A percentile compares a stretch with the other conserved stretches of the same genome.
Conservation (phyloP, 2,797 vertebrate genomes). For the Thalassophryne amazonica region DNA sequence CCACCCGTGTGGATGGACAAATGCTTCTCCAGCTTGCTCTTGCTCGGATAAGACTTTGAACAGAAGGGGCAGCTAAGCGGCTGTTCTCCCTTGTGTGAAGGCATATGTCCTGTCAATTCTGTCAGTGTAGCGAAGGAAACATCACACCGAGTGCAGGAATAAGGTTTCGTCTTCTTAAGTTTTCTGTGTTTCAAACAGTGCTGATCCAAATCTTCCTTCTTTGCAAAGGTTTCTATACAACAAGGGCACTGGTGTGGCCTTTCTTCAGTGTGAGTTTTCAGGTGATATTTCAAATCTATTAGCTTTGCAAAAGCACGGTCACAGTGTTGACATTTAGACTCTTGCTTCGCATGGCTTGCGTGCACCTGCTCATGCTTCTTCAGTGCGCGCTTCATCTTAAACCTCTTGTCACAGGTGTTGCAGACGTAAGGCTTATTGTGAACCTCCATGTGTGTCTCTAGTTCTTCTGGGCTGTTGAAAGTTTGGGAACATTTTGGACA, state of each 20-base stretch:
- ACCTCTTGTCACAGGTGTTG: slow-evolving; percentile 61
- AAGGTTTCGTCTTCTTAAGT: slow-evolving; percentile 57
- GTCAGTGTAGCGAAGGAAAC: slow-evolving; percentile 57
- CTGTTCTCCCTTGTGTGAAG: slow-evolving; percentile 59
- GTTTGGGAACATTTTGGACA: slow-evolving; percentile 56
- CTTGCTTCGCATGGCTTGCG: slow-evolving; percentile 66
- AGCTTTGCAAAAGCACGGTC: slow-evolving; percentile 78
- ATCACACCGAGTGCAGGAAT: slow-evolving; percentile 74
- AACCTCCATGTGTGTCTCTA: slow-evolving; percentile 53
- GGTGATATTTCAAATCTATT: slow-evolving; percentile 82
- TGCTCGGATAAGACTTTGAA: slow-evolving; percentile 79
- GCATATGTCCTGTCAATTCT: slow-evolving; percentile 65
- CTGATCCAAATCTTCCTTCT: slow-evolving; percentile 76
- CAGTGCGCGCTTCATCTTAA: slow-evolving; percentile 63
- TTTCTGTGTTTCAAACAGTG: slow-evolving; percentile 81
- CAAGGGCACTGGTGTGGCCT: slow-evolving; percentile 79
- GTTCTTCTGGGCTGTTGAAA: slow-evolving; percentile 47
- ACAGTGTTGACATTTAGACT: slow-evolving; percentile 83
- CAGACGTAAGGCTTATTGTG: slow-evolving; percentile 54
- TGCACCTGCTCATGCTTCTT: slow-evolving; percentile 65
- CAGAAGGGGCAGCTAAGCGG: slow-evolving; percentile 72
- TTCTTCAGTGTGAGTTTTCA: slow-evolving; percentile 79
- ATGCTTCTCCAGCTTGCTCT: slow-evolving; percentile 80
- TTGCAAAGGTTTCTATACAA: slow-evolving; percentile 81
- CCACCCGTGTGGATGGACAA: slow-evolving; percentile 80